These are phyloP conservation scores for Hestina assimilis DNA, from an alignment of 1,140 invertebrate genomes.

Conservation along the genomic window DNA sequence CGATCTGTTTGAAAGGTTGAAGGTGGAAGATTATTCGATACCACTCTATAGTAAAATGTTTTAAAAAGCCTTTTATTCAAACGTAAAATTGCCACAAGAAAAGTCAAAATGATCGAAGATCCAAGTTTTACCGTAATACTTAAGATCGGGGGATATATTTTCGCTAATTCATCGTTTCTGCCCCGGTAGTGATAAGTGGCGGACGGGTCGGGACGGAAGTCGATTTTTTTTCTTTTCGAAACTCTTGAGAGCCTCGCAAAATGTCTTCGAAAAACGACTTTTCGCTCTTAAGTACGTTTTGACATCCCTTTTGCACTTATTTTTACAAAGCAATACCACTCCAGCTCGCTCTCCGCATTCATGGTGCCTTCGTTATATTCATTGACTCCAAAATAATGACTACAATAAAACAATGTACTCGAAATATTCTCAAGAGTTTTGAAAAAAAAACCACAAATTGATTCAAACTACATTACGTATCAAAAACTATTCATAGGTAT, in stretches of 20 bases:
- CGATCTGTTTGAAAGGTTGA: no score
- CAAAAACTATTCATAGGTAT: not conserved
- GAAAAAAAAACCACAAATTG: no score
- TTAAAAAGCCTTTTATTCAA: not conserved
- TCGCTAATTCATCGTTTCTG: conserved; percentile 59
- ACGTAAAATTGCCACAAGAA: not conserved
- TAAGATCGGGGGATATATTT: conserved; percentile 34
- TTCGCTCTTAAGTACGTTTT: conserved; percentile 65
- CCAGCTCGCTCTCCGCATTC: conserved; percentile 35
- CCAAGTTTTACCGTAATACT: conserved; percentile 1
- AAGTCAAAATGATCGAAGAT: not conserved
- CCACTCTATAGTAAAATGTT: not conserved
- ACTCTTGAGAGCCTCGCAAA: conserved; percentile 65
- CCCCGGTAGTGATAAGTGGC: conserved; percentile 57
- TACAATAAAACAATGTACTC: conserved; percentile 6
- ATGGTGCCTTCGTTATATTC: conserved; percentile 27
- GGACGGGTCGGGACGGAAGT: conserved; percentile 54
- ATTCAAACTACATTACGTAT: not conserved
- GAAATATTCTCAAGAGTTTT: not conserved
- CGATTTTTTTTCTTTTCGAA: conserved; percentile 51
- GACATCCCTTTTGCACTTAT: conserved; percentile 61
- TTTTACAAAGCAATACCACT: conserved; percentile 61
- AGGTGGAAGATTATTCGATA: no score
- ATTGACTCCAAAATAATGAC: conserved; percentile 36
- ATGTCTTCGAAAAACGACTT: conserved; percentile 71